These are phyloP conservation scores for Corvus cornix DNA, from an alignment of 2,113 vertebrate genomes.

Conservation along the genomic window DNA sequence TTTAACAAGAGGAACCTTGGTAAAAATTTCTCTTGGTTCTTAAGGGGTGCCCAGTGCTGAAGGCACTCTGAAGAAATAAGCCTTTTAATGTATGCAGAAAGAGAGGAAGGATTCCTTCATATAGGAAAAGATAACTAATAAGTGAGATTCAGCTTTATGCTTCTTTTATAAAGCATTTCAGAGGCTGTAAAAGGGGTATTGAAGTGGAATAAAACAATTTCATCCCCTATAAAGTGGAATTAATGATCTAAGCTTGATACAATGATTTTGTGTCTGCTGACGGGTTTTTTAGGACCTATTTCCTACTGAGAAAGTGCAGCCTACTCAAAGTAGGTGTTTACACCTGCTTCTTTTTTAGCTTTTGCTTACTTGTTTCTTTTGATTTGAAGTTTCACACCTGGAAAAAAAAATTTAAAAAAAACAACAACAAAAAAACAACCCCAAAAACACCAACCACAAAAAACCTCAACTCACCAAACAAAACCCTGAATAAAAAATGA, in stretches of 20 bases:
- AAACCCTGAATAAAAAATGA: background rate
- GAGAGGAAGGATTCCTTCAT: background rate
- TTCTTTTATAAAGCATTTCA: background rate
- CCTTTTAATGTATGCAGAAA: background rate
- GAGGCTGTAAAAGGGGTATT: background rate
- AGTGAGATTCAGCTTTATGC: background rate
- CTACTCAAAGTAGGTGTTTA: background rate
- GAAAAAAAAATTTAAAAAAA: too few species aligned
- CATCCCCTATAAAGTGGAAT: background rate
- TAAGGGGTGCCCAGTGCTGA: background rate
- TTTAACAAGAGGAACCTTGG: background rate
- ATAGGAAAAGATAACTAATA: background rate
- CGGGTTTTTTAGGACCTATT: background rate
- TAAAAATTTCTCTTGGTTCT: background rate
- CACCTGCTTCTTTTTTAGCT: background rate
- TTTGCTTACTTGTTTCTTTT: background rate
- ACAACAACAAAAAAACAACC: fast-evolving
- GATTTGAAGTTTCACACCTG: background rate
- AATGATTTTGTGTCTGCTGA: background rate
- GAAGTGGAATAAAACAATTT: background rate
- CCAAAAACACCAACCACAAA: background rate
- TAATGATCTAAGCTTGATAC: background rate
- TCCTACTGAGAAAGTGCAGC: background rate
- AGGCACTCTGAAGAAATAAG: background rate
- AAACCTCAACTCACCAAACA: background rate